These are phyloP conservation scores for Struthio camelus DNA, from an alignment of 2,113 vertebrate species.

Conservation along the genomic window DNA sequence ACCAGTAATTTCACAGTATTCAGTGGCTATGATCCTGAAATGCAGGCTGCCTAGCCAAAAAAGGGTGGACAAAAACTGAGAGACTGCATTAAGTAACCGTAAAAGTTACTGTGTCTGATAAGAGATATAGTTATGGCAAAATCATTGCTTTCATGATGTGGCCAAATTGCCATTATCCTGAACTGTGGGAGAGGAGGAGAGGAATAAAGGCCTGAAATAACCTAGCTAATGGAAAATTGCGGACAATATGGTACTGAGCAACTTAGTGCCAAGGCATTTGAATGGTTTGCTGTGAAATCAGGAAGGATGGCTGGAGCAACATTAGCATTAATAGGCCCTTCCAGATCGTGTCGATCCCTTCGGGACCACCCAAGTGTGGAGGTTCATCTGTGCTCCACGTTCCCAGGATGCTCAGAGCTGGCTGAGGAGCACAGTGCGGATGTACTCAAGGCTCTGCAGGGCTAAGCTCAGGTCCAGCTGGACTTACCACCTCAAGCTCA, in stretches of 20 bases:
- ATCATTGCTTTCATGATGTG: slow-evolving; percentile 19
- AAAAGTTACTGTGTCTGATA: slow-evolving; percentile 23
- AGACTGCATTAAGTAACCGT: slow-evolving; percentile 26
- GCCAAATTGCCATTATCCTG: slow-evolving; percentile 11
- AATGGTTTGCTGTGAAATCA: slow-evolving; percentile 32
- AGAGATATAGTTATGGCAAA: slow-evolving; percentile 13
- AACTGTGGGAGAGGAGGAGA: not conserved
- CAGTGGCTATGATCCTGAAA: not conserved
- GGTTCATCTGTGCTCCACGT: not conserved
- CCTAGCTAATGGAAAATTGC: slow-evolving; percentile 34
- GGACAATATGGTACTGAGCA: not conserved
- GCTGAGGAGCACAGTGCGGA: not conserved
- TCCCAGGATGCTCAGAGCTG: not conserved
- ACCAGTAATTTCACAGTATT: slow-evolving; percentile 28
- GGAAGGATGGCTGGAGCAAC: slow-evolving; percentile 32
- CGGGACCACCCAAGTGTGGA: slow-evolving; percentile 14
- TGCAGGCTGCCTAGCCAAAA: slow-evolving; percentile 41
- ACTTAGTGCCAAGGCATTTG: slow-evolving; percentile 39
- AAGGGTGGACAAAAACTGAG: not conserved
- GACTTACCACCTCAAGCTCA: not conserved
- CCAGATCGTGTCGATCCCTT: slow-evolving; percentile 1
- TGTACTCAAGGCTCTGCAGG: not conserved
- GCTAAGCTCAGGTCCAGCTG: slow-evolving; percentile 9
- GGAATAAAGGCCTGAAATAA: slow-evolving; percentile 32
- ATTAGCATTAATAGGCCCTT: slow-evolving; percentile 1